Evolutionary conservation across 2,888 invertebrate species (phyloP).

Genomic region (Electrophaes corylata): DNA sequence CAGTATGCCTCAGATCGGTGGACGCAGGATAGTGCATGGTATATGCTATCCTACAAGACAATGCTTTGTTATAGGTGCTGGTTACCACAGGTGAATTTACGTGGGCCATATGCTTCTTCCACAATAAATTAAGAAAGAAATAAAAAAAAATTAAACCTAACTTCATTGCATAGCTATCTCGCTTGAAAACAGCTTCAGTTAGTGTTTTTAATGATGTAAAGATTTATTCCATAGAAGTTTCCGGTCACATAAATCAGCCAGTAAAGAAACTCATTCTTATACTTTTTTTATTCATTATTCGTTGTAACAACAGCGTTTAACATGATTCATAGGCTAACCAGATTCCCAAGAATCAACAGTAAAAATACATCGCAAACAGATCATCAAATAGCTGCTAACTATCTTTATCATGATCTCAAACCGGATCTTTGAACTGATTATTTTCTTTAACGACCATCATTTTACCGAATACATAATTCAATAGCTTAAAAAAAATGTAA

Average conservation of each 20-base stretch:
- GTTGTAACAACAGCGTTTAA: slow-evolving; percentile 6
- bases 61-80: too few relatives aligned
- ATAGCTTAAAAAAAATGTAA: slow-evolving; percentile 55
- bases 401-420: slow-evolving; percentile 53
- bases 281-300: slow-evolving; percentile 21
- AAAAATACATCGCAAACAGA: slow-evolving; percentile 38
- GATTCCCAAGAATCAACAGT: slow-evolving; percentile 39
- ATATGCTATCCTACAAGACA: too few relatives aligned
- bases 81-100: too few relatives aligned
- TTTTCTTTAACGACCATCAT: slow-evolving; percentile 53
- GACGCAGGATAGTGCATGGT: too few relatives aligned
- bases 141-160: too few relatives aligned
- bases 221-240: slow-evolving; percentile 7
- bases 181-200: slow-evolving; percentile 3
- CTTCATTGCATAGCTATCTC: neutral
- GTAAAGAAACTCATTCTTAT: slow-evolving; percentile 19
- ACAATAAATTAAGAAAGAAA: too few relatives aligned
- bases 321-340: slow-evolving; percentile 34
- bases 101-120: too few relatives aligned
- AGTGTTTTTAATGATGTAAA: slow-evolving; percentile 7
- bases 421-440: slow-evolving; percentile 55
- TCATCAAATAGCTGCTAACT: slow-evolving; percentile 42
- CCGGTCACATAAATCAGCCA: slow-evolving; percentile 24
- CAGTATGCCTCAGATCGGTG: too few relatives aligned
- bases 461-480: slow-evolving; percentile 59